Evolutionary conservation across 2,888 invertebrate species (phyloP).

Genomic region (Podotricha telesiphe): DNA sequence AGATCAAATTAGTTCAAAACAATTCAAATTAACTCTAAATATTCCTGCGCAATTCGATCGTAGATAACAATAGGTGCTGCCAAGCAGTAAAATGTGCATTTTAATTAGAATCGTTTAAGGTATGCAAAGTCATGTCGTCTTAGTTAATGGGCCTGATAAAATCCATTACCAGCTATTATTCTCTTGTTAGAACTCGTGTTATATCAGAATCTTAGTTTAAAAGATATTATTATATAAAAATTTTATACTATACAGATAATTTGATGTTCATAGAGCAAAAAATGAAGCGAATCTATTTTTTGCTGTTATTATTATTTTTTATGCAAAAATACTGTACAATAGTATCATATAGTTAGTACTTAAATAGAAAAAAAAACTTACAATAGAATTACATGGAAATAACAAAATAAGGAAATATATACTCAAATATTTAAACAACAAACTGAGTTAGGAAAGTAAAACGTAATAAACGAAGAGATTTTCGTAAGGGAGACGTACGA

Average conservation of each 20-base stretch:
- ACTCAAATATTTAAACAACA: conserved; percentile 20
- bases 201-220: conserved; percentile 39
- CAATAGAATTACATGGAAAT: not conserved
- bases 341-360: not conserved
- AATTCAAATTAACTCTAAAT: conserved; percentile 42
- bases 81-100: conserved; percentile 66
- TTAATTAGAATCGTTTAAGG: conserved; percentile 72
- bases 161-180: conserved; percentile 62
- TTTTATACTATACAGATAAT: no score
- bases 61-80: conserved; percentile 66
- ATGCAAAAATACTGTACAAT: not conserved
- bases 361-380: not conserved
- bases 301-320: no score
- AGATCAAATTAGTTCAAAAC: not conserved
- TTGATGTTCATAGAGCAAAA: no score
- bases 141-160: conserved; percentile 68
- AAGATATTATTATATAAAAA: not conserved
- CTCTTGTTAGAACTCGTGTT: conserved; percentile 54
- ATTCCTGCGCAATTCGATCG: conserved; percentile 61
- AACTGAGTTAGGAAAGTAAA: conserved; percentile 12
- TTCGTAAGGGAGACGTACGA: conserved; percentile 18
- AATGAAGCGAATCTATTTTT: no score
- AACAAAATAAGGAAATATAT: conserved; percentile 14
- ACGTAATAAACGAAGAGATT: conserved; percentile 52
- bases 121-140: conserved; percentile 65